Evolutionary conservation across 2,888 invertebrate species (phyloP).

Genomic region (Apoderus coryli): DNA sequence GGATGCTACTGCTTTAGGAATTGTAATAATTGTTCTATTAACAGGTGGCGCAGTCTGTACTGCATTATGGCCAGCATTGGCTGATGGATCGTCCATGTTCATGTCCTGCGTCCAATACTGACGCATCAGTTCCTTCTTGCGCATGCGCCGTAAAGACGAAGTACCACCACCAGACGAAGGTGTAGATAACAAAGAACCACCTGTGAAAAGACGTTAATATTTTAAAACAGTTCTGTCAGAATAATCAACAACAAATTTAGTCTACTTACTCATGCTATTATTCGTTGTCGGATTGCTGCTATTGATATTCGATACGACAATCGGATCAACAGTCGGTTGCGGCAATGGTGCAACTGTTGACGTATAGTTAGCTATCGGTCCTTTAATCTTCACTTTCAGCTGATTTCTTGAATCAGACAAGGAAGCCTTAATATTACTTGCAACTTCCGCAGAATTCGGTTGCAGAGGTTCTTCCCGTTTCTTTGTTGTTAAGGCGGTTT

Average conservation of each 20-base stretch:
- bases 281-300: slow-evolving; percentile 36
- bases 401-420: slow-evolving; percentile 72
- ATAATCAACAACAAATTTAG: no score
- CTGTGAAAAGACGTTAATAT: slow-evolving; percentile 4
- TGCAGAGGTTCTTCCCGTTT: slow-evolving; percentile 34
- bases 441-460: slow-evolving; percentile 34
- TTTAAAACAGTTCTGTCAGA: slow-evolving; percentile 4
- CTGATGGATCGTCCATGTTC: slow-evolving; percentile 65
- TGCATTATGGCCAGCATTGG: slow-evolving; percentile 39
- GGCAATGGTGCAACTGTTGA: slow-evolving; percentile 43
- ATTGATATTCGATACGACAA: slow-evolving; percentile 32
- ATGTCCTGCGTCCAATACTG: slow-evolving; percentile 71
- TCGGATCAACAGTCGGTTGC: slow-evolving; percentile 38
- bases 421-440: slow-evolving; percentile 51
- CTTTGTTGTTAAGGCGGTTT: slow-evolving; percentile 48
- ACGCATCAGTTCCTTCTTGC: slow-evolving; percentile 75
- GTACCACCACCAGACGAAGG: slow-evolving; percentile 48
- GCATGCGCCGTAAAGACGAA: slow-evolving; percentile 69
- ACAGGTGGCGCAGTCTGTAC: slow-evolving; percentile 43
- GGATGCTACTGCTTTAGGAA: slow-evolving; percentile 79
- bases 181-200: no score
- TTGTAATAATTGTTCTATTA: slow-evolving; percentile 59
- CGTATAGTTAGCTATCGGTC: slow-evolving; percentile 67
- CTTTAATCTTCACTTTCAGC: slow-evolving; percentile 81
- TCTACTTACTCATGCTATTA: slow-evolving; percentile 28